Conservation (phyloP, 1,140 invertebrate genomes). For the Venturia canescens region DNA sequence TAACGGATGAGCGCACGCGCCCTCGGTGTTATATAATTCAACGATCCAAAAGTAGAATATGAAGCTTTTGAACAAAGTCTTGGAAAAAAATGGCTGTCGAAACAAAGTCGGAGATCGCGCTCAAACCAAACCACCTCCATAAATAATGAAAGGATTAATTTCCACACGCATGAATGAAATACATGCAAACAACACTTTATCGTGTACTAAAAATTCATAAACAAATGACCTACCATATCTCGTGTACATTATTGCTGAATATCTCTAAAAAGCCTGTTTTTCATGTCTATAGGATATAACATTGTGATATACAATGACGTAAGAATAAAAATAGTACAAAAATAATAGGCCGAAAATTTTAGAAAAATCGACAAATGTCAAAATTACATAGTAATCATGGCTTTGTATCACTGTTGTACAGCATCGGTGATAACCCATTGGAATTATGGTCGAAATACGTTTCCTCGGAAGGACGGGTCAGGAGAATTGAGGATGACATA, state of each 20-base stretch:
- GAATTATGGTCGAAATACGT: constrained; percentile 59
- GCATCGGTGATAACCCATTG: constrained; percentile 57
- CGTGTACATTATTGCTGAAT: neutral
- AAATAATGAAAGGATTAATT: too few species aligned
- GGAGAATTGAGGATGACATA: constrained; percentile 53
- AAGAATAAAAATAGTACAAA: neutral
- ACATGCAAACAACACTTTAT: too few species aligned
- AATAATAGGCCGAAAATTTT: neutral
- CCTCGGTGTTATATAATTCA: neutral
- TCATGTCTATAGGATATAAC: neutral
- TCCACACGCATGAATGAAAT: too few species aligned
- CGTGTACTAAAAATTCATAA: too few species aligned
- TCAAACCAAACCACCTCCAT: too few species aligned
- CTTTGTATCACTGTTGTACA: constrained; percentile 57
- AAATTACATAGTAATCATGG: constrained; percentile 50
- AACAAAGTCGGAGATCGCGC: too few species aligned
- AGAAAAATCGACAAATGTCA: constrained; percentile 37
- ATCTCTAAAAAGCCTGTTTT: neutral
- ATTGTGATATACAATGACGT: too few species aligned
- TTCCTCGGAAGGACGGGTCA: constrained; percentile 55
- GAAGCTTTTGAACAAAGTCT: too few species aligned
- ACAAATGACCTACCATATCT: too few species aligned
- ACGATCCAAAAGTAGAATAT: too few species aligned
- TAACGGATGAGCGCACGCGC: constrained; percentile 18
- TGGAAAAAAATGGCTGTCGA: too few species aligned